These are phyloP conservation scores for Paedocypris sp. DNA, from an alignment of 2,113 vertebrate species.

Conservation along the genomic window DNA sequence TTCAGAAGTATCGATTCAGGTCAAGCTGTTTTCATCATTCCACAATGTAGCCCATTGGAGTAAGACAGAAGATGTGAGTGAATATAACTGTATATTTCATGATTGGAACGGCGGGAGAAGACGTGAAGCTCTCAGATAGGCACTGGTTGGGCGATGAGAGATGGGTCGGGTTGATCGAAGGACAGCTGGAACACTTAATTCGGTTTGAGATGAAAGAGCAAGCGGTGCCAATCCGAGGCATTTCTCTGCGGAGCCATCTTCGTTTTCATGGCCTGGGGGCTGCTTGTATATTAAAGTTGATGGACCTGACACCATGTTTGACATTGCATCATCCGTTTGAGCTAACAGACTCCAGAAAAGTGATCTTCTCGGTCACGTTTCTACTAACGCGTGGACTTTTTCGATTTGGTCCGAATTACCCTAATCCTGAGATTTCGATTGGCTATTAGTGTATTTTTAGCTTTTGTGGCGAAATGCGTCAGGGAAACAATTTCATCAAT, in stretches of 20 bases:
- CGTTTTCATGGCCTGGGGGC: neutral
- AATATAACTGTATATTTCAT: neutral
- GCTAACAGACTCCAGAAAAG: neutral
- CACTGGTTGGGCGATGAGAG: neutral
- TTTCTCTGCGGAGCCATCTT: neutral
- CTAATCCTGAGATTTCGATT: too few relatives aligned
- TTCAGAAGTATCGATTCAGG: conserved; percentile 16
- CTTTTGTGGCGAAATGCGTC: too few relatives aligned
- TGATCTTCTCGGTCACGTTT: too few relatives aligned
- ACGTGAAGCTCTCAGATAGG: neutral
- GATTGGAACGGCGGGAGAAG: neutral
- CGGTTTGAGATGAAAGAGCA: neutral
- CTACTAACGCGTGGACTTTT: too few relatives aligned
- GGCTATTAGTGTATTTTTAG: too few relatives aligned
- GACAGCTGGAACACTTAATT: conserved; percentile 3
- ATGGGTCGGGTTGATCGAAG: neutral
- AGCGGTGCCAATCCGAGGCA: neutral
- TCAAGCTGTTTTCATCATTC: conserved; percentile 15
- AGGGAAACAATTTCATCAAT: too few relatives aligned
- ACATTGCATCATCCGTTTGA: conserved; percentile 2
- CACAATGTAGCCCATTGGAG: neutral
- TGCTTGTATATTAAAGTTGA: conserved; percentile 10
- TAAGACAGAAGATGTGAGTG: conserved; percentile 1
- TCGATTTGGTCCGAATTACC: too few relatives aligned
- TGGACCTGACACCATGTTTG: neutral